Percentiles rank a stretch among this genome's conserved stretches.
These are phyloP conservation scores for Hydropsyche betteni DNA, from an alignment of 2,888 invertebrate genomes.

Conservation along the genomic window DNA sequence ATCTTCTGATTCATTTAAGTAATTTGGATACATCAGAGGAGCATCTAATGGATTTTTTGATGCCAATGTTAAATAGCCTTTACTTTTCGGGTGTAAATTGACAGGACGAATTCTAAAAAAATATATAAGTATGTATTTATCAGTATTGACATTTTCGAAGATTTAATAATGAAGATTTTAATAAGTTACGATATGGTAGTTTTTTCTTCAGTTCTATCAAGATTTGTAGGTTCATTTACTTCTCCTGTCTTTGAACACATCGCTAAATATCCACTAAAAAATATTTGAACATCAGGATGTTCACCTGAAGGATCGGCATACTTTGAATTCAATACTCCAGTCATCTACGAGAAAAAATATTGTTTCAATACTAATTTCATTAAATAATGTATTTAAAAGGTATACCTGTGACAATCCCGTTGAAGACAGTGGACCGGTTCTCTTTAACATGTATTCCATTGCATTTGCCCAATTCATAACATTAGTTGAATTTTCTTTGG, in stretches of 20 bases:
- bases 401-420: slow-evolving; percentile 73
- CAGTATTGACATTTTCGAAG: neutral
- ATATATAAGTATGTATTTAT: neutral
- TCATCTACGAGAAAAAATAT: slow-evolving; percentile 57
- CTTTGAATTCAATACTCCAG: slow-evolving; percentile 71
- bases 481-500: slow-evolving; percentile 63
- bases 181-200: slow-evolving; percentile 52
- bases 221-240: slow-evolving; percentile 57
- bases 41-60: slow-evolving; percentile 74
- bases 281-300: slow-evolving; percentile 73
- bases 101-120: slow-evolving; percentile 67
- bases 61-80: slow-evolving; percentile 70
- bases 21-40: slow-evolving; percentile 82
- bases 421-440: slow-evolving; percentile 70
- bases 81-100: slow-evolving; percentile 72
- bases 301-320: slow-evolving; percentile 68
- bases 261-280: slow-evolving; percentile 73
- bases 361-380: neutral
- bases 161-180: neutral
- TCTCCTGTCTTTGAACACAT: slow-evolving; percentile 67
- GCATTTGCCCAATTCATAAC: slow-evolving; percentile 71
- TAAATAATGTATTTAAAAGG: neutral
- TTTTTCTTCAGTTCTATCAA: slow-evolving; percentile 56
- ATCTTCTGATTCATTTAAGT: slow-evolving; percentile 75
- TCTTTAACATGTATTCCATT: slow-evolving; percentile 69